Evolutionary conservation across 1,140 invertebrate species (phyloP), one percentile per base, ranked within the genome.

Genomic region (Microplitis mediator): DNA sequence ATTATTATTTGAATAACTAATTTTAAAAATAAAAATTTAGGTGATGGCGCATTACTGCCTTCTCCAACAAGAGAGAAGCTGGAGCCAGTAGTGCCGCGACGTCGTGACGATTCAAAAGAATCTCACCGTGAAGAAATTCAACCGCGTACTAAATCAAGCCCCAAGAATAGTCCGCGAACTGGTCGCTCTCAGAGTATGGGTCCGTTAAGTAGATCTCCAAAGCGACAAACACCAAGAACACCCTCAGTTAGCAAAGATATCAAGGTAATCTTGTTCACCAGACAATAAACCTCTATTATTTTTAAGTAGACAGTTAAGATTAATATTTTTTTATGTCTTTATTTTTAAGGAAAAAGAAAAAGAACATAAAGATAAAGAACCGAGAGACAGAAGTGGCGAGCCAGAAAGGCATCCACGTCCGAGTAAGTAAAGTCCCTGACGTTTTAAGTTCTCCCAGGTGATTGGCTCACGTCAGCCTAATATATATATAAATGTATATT

Each of bases 111-210:
- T 69, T 81, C 85, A 36, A 84, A 84, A 72, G 83, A 85, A 54
- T 45, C 39, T 45, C 76, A 79, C 11, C 82, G 80, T 64, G 81
- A 82, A 8, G 84, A 86, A 68, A 79, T 82, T 71, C 83, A 84
- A 72, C 80, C 84, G 11, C 82, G 82, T 72, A 82, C 82, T 61
- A 91, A 91, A 81, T 90, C 89, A 71, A 92, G 91, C 75, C 91
- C 91, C 9, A 92, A 92, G 81, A 92, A 90, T 79, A 90, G 89
- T 76, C 88, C 87, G 5, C 77, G 86, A 70, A 85, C 84, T 51
- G 92, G 89, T 79, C 90, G 92, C 74, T 93, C 92, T 23, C 91
- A 93, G 82, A 93, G 92, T 54, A 90, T 92, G 75, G 92, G 91
- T 70, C 91, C 91, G 9, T 85, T 85, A 71, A 86, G 91, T 83